phyloP scores from a whole-genome alignment of 2,797 vertebrate genomes.

The Neoniphon sammara region DNA sequence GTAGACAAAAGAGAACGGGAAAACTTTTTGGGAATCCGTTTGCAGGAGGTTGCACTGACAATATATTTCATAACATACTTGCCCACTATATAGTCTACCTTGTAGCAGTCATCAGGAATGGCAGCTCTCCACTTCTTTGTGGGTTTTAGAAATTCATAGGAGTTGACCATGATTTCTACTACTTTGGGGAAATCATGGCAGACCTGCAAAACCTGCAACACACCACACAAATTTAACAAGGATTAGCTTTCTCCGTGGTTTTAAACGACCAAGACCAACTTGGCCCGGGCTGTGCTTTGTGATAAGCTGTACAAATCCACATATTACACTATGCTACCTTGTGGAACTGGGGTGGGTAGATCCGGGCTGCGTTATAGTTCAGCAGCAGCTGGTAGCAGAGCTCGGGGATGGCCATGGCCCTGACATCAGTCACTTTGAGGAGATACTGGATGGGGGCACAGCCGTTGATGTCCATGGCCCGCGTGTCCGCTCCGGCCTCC shows the following conservation, averaged over 20 bases:
- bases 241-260: not conserved
- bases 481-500: slow-evolving; percentile 88
- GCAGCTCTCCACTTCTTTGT: slow-evolving; percentile 90
- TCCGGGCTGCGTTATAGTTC: slow-evolving; percentile 89
- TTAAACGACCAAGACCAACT: too few relatives aligned
- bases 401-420: slow-evolving; percentile 86
- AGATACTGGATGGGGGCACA: slow-evolving; percentile 93
- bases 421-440: slow-evolving; percentile 89
- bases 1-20: too few relatives aligned
- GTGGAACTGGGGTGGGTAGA: slow-evolving; percentile 96
- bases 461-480: slow-evolving; percentile 93
- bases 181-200: slow-evolving; percentile 88
- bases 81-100: slow-evolving; percentile 77
- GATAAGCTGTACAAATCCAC: too few relatives aligned
- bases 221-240: slow-evolving; percentile 1
- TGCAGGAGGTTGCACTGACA: not conserved
- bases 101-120: slow-evolving; percentile 88
- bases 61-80: not conserved
- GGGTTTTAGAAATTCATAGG: slow-evolving; percentile 87
- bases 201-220: slow-evolving; percentile 90
- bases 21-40: not conserved
- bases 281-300: too few relatives aligned
- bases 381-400: slow-evolving; percentile 93
- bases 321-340: slow-evolving; percentile 82
- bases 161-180: slow-evolving; percentile 91